Conservation (phyloP, 2,888 invertebrate species). For the Rapana venosa region DNA sequence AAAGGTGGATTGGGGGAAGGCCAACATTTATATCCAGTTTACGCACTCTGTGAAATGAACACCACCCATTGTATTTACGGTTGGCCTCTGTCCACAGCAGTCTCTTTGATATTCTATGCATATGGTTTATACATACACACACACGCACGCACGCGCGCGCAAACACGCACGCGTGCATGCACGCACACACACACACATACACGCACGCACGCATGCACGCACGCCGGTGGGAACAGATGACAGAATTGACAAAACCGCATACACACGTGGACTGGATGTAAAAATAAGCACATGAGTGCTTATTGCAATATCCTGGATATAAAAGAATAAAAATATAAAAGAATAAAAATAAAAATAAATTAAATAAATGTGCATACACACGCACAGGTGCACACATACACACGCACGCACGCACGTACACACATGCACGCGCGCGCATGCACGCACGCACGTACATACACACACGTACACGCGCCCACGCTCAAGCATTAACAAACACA, state of each 20-base stretch:
- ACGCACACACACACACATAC: not conserved
- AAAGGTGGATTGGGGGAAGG: too few relatives aligned
- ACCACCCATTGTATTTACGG: not conserved
- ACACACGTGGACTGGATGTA: too few relatives aligned
- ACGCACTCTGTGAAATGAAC: not conserved
- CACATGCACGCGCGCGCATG: not conserved
- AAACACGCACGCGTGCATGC: not conserved
- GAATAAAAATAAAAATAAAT: not conserved
- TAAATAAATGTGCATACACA: not conserved
- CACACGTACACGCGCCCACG: too few relatives aligned
- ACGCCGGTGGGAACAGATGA: too few relatives aligned
- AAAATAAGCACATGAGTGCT: too few relatives aligned
- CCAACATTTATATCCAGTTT: too few relatives aligned
- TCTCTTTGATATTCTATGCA: not conserved
- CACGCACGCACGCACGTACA: not conserved
- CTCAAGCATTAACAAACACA: too few relatives aligned
- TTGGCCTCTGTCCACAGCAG: not conserved
- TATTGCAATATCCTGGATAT: not conserved
- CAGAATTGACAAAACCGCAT: too few relatives aligned
- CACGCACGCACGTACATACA: not conserved
- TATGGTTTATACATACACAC: too few relatives aligned
- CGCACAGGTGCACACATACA: not conserved
- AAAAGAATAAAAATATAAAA: not conserved
- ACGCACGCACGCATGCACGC: too few relatives aligned
- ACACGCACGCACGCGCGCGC: not conserved